Percentiles rank a stretch among this genome's conserved stretches.
phyloP scores from a whole-genome alignment of 2,113 vertebrate genomes.

The Chitala chitala region DNA sequence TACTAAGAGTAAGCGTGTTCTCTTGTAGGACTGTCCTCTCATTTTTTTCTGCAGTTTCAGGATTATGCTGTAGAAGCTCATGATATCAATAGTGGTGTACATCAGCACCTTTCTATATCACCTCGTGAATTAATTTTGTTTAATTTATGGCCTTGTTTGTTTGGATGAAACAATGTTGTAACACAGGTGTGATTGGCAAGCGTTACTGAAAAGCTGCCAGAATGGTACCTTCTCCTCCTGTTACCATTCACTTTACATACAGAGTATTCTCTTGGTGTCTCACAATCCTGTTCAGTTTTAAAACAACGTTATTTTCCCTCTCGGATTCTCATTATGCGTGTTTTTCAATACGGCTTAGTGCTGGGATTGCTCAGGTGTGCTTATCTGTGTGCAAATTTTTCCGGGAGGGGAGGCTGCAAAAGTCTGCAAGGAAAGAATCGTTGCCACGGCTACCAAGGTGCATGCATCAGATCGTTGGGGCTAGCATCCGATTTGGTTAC shows the following conservation, averaged over 20 bases:
- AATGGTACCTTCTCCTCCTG: not conserved
- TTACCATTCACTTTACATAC: not conserved
- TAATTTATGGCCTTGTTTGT: no score
- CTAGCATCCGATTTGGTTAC: not conserved
- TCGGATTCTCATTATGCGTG: not conserved
- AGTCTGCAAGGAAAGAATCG: not conserved
- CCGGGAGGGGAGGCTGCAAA: not conserved
- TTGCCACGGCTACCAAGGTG: not conserved
- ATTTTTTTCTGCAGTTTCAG: no score
- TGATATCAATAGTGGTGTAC: no score
- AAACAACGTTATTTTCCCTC: not conserved
- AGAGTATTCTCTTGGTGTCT: no score
- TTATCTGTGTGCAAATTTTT: not conserved
- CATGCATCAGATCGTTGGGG: not conserved
- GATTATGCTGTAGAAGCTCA: no score
- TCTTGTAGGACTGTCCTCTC: no score
- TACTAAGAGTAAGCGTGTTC: no score
- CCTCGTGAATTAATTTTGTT: no score
- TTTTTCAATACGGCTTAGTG: not conserved
- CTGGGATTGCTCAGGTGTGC: not conserved
- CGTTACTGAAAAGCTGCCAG: not conserved
- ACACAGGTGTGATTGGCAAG: not conserved
- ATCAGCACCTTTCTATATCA: no score
- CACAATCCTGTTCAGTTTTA: no score
- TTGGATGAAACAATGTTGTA: not conserved